phyloP scores from a whole-genome alignment of 2,888 invertebrate species.

The Mesodorylaimus sp. region DNA sequence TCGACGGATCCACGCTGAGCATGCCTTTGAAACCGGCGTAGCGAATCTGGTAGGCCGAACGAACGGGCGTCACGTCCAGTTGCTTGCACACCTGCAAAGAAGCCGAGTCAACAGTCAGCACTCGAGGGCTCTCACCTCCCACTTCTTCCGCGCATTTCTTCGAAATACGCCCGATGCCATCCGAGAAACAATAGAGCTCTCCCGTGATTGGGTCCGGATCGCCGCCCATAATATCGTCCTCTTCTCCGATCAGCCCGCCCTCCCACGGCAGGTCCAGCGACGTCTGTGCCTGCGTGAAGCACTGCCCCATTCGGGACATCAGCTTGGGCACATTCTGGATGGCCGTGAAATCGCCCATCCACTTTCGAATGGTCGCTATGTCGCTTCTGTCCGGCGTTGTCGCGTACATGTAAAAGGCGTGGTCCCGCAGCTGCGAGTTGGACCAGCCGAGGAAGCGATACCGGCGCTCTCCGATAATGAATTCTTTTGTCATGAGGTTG shows the following conservation, averaged over 20 bases:
- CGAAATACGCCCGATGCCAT: conserved; percentile 24
- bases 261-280: background rate
- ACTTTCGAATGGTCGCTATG: conserved; percentile 12
- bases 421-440: conserved; percentile 26
- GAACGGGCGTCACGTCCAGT: conserved; percentile 8
- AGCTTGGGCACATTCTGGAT: conserved; percentile 25
- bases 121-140: background rate
- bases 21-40: conserved; percentile 28
- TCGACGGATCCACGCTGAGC: conserved; percentile 19
- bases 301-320: conserved; percentile 32
- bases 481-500: too few relatives aligned
- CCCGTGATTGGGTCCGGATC: background rate
- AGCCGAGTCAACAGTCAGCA: too few relatives aligned
- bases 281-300: conserved; percentile 25
- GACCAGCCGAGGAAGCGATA: conserved; percentile 25
- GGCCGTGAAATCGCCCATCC: conserved; percentile 23
- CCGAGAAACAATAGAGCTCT: conserved; percentile 20
- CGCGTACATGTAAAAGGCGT: conserved; percentile 23
- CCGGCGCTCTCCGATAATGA: conserved; percentile 15
- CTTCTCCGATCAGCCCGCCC: background rate
- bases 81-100: conserved; percentile 4
- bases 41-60: conserved; percentile 18
- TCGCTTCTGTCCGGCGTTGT: conserved; percentile 7
- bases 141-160: conserved; percentile 15
- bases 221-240: background rate